phyloP scores from a whole-genome alignment of 2,888 invertebrate genomes.

The Hyppa rectilinea region DNA sequence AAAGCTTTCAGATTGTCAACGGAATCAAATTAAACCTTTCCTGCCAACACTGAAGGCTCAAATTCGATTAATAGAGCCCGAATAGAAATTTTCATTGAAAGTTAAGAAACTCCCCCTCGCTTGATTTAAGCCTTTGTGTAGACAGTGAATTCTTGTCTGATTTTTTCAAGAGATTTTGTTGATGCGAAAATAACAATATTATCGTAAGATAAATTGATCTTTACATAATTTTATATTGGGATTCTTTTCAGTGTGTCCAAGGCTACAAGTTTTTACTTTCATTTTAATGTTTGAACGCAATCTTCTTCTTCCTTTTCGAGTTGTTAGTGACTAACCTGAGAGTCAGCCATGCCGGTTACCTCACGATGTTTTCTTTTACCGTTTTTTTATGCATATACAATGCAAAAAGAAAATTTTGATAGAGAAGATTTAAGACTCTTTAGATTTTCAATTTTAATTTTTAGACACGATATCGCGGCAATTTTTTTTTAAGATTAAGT shows the following conservation, averaged over 20 bases:
- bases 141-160: slow-evolving; percentile 42
- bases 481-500: not conserved
- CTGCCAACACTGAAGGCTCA: slow-evolving; percentile 49
- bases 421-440: not conserved
- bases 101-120: slow-evolving; percentile 57
- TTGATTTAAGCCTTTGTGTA: slow-evolving; percentile 68
- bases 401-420: not conserved
- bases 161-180: slow-evolving; percentile 49
- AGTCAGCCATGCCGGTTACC: too few species aligned
- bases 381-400: too few species aligned
- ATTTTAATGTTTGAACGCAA: slow-evolving; percentile 8
- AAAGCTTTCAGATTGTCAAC: slow-evolving; percentile 52
- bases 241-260: not conserved
- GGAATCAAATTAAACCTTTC: slow-evolving; percentile 64
- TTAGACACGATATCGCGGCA: not conserved
- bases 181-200: slow-evolving; percentile 39
- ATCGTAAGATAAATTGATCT: slow-evolving; percentile 36
- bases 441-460: slow-evolving; percentile 10
- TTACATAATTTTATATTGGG: slow-evolving; percentile 15
- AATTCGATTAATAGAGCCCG: slow-evolving; percentile 61
- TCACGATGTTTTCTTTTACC: too few species aligned
- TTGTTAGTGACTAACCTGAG: too few species aligned
- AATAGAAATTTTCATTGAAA: slow-evolving; percentile 54
- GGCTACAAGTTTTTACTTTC: slow-evolving; percentile 3
- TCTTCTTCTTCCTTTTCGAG: too few species aligned